Evolutionary conservation across 1,140 invertebrate species (phyloP).

Genomic region (Cherax destructor): DNA sequence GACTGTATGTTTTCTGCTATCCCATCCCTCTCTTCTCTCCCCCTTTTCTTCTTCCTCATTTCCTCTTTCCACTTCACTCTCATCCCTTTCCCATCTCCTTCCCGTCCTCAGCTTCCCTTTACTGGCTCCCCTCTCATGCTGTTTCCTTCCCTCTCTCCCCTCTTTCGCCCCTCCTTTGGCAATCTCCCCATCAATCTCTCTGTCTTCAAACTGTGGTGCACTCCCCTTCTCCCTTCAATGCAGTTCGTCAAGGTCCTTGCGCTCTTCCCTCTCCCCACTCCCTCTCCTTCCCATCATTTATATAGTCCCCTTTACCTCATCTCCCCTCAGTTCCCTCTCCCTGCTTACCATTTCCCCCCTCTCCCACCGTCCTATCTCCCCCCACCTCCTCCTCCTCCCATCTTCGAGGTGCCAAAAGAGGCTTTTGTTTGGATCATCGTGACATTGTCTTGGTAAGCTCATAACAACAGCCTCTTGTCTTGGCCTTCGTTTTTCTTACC

Average conservation of each 20-base stretch:
- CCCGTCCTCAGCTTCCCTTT: not conserved
- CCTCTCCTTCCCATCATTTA: not conserved
- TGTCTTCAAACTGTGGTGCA: constrained; percentile 30
- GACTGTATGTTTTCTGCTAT: not conserved
- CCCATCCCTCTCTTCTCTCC: not conserved
- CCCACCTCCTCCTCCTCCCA: not conserved
- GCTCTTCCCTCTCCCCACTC: not conserved
- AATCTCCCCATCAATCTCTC: constrained; percentile 48
- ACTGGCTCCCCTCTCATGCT: not conserved
- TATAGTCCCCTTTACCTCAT: constrained; percentile 10
- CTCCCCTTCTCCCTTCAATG: constrained; percentile 34
- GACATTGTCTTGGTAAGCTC: not conserved
- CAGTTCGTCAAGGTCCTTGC: constrained; percentile 35
- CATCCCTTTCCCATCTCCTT: not conserved
- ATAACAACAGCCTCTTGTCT: not conserved
- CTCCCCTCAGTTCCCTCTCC: constrained; percentile 14
- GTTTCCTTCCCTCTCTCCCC: not conserved
- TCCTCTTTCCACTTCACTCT: not conserved
- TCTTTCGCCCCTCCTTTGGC: not conserved
- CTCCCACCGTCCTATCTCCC: not conserved
- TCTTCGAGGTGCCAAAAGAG: not conserved
- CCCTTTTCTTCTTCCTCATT: not conserved
- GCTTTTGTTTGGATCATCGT: not conserved
- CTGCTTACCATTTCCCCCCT: not conserved
- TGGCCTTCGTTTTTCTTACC: not conserved